Conservation (phyloP, 2,113 vertebrate genomes). For the Mus spicilegus region DNA sequence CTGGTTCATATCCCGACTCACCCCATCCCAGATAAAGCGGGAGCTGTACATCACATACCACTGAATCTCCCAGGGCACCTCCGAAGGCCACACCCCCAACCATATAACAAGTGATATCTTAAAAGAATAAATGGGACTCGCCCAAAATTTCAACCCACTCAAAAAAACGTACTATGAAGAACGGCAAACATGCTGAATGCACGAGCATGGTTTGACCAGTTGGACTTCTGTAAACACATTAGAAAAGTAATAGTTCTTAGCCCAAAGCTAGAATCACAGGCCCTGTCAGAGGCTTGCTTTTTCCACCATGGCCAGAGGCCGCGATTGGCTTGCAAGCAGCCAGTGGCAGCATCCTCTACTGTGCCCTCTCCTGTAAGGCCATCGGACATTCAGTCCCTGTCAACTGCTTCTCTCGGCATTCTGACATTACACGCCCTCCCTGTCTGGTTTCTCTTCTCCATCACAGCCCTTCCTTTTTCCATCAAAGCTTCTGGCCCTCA, state of each 20-base stretch:
- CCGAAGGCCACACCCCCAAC: neutral
- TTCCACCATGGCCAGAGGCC: neutral
- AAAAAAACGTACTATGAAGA: neutral
- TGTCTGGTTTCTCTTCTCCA: neutral
- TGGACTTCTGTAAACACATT: slow-evolving; percentile 1
- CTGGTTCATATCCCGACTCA: neutral
- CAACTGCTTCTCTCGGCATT: neutral
- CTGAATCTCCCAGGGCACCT: neutral
- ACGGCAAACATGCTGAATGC: neutral
- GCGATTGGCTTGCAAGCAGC: neutral
- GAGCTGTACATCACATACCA: neutral
- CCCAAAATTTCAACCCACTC: neutral
- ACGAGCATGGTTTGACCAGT: neutral
- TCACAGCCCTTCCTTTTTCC: neutral
- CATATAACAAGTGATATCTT: neutral
- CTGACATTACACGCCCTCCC: accelerated
- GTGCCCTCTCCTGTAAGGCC: neutral
- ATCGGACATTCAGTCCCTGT: neutral
- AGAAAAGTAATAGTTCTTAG: slow-evolving; percentile 22
- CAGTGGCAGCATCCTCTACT: neutral
- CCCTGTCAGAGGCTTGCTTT: neutral
- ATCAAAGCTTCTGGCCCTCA: neutral
- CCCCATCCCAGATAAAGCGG: no score
- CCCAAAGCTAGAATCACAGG: neutral
- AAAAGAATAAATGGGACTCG: neutral